A percentile compares a stretch with the other conserved stretches of the same genome.
These are phyloP conservation scores for Monomorium pharaonis DNA, from an alignment of 1,140 invertebrate species.

Conservation along the genomic window DNA sequence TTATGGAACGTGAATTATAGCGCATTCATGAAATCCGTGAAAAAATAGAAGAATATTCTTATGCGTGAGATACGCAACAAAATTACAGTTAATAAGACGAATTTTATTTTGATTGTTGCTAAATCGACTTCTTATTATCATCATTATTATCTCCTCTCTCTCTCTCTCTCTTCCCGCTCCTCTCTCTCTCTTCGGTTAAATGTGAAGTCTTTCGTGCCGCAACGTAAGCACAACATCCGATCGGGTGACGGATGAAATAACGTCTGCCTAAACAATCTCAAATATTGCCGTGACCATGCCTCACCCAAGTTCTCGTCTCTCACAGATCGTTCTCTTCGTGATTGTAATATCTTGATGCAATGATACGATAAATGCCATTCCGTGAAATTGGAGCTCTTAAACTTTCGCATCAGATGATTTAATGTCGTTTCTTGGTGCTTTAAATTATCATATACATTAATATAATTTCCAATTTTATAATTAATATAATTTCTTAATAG, in stretches of 20 bases:
- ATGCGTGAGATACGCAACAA: neutral
- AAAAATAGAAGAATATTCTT: neutral
- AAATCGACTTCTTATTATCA: slow-evolving; percentile 7
- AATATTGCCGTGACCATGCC: slow-evolving; percentile 65
- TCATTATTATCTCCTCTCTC: no score
- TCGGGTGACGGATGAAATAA: slow-evolving; percentile 76
- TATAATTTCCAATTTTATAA: neutral
- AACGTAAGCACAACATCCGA: slow-evolving; percentile 72
- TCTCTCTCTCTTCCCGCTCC: no score
- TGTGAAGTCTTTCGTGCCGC: slow-evolving; percentile 15
- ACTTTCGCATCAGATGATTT: slow-evolving; percentile 6
- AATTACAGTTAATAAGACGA: neutral
- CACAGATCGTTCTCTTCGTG: neutral
- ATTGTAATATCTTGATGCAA: slow-evolving; percentile 24
- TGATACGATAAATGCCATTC: slow-evolving; percentile 65
- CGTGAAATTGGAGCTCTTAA: slow-evolving; percentile 61
- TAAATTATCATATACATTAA: neutral
- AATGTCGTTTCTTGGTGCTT: neutral
- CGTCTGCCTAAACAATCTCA: slow-evolving; percentile 70
- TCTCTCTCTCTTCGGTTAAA: slow-evolving; percentile 15
- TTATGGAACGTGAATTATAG: no score
- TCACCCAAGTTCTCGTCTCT: slow-evolving; percentile 46
- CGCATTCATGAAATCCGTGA: neutral
- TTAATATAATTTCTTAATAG: neutral
- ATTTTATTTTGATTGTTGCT: neutral